Percentiles rank a stretch among this genome's conserved stretches.
Conservation (phyloP, 23 tunicate species). For the Trididemnum nubilum region DNA sequence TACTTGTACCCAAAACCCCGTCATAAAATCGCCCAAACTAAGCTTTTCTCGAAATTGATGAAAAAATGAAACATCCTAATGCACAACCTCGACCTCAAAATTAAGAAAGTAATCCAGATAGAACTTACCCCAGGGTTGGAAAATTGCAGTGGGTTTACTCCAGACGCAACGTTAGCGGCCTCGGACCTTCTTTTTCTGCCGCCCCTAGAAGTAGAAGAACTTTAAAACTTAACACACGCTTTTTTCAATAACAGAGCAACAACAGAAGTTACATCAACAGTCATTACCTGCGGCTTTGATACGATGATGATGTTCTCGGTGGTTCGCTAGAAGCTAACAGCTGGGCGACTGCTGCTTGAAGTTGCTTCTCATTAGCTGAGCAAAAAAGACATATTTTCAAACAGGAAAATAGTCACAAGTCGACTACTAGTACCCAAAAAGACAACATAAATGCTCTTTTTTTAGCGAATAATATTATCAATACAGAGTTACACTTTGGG, state of each 20-base stretch:
- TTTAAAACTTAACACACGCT: not conserved
- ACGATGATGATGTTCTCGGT: not conserved
- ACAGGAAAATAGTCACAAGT: too few relatives aligned
- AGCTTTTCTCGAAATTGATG: too few relatives aligned
- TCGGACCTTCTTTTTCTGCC: constrained; percentile 9
- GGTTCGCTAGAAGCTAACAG: constrained; percentile 24
- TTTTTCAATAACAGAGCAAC: too few relatives aligned
- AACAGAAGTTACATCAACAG: too few relatives aligned
- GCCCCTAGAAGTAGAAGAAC: constrained; percentile 6
- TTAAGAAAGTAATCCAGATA: too few relatives aligned
- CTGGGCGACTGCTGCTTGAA: constrained; percentile 63
- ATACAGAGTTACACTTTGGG: too few relatives aligned
- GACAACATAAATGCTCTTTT: too few relatives aligned
- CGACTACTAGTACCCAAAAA: not conserved
- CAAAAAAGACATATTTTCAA: constrained; percentile 4
- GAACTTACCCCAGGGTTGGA: constrained; percentile 14
- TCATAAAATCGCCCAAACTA: too few relatives aligned
- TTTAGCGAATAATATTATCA: too few relatives aligned
- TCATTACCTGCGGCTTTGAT: constrained; percentile 21
- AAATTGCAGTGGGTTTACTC: not conserved
- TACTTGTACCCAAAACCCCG: too few relatives aligned
- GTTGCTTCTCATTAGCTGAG: constrained; percentile 49
- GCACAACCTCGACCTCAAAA: too few relatives aligned
- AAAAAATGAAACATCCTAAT: too few relatives aligned
- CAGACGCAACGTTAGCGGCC: not conserved